phyloP scores from a whole-genome alignment of 2,888 invertebrate genomes.

The Parochlus steinenii region DNA sequence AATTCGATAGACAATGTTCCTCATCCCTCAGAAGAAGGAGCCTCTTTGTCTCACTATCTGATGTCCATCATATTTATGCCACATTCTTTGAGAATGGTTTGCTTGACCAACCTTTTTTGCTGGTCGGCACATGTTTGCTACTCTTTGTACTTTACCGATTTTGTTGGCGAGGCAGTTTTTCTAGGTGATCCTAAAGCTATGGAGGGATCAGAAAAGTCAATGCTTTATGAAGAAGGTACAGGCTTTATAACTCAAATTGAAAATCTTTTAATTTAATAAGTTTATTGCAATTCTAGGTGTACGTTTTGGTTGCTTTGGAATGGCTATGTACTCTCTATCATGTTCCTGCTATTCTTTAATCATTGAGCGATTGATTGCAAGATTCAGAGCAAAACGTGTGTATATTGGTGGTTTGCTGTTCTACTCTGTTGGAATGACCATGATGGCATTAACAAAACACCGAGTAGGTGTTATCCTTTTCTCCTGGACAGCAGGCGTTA shows the following conservation, averaged over 20 bases:
- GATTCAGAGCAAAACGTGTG: conserved; percentile 64
- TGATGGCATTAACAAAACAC: conserved; percentile 65
- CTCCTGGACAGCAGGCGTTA: conserved; percentile 87
- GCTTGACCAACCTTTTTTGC: conserved; percentile 86
- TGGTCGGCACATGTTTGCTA: conserved; percentile 99
- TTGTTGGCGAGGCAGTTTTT: conserved; percentile 82
- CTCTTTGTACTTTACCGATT: conserved; percentile 91
- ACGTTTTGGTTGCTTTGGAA: conserved; percentile 89
- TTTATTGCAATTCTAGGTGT: too few relatives aligned
- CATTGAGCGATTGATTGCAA: conserved; percentile 72
- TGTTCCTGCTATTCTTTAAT: conserved; percentile 82
- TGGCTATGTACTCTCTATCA: conserved; percentile 90
- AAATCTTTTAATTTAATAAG: too few relatives aligned
- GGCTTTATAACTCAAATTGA: too few relatives aligned
- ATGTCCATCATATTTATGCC: conserved; percentile 88
- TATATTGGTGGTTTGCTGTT: conserved; percentile 80
- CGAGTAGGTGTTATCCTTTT: conserved; percentile 68
- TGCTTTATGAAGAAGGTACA: conserved; percentile 73
- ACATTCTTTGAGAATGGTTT: conserved; percentile 64
- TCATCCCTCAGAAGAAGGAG: conserved; percentile 22
- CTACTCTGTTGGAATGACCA: conserved; percentile 75
- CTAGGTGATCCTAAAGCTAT: conserved; percentile 70
- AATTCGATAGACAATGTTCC: conserved; percentile 9
- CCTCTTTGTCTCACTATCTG: conserved; percentile 61
- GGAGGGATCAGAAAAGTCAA: conserved; percentile 43